Percentiles rank a stretch among this genome's conserved stretches.
These are phyloP conservation scores for Scartelaos histophorus DNA, from an alignment of 2,113 vertebrate species.

Conservation along the genomic window DNA sequence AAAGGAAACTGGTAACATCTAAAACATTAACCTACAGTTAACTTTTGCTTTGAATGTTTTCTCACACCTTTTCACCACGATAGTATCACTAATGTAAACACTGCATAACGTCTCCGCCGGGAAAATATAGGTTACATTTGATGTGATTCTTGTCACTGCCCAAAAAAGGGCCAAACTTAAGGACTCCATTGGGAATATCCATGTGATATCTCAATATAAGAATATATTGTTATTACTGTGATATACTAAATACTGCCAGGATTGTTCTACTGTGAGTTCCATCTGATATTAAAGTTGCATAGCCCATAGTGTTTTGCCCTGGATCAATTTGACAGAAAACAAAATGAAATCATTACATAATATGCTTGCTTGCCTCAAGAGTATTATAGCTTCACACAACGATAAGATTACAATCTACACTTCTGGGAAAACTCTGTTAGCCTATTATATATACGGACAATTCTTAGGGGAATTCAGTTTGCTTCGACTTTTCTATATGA, in stretches of 20 bases:
- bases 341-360: constrained; percentile 36
- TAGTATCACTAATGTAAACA: too few relatives aligned
- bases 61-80: not conserved
- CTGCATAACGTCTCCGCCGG: too few relatives aligned
- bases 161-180: too few relatives aligned
- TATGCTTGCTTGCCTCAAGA: constrained; percentile 16
- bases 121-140: too few relatives aligned
- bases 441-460: not conserved
- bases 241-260: not conserved
- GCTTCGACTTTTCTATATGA: not conserved
- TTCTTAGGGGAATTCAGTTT: not conserved
- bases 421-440: constrained; percentile 38
- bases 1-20: not conserved
- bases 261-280: not conserved
- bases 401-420: constrained; percentile 55
- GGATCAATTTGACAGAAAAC: constrained; percentile 50
- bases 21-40: not conserved
- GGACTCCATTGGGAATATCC: not conserved
- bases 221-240: not conserved
- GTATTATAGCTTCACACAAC: constrained; percentile 18
- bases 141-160: too few relatives aligned
- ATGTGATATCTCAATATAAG: not conserved
- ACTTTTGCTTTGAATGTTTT: not conserved
- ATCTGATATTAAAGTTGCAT: constrained; percentile 12
- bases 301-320: constrained; percentile 20